A percentile compares a stretch with the other conserved stretches of the same genome.
phyloP scores from a whole-genome alignment of 2,797 vertebrate species.

The Muscicapa comitata region DNA sequence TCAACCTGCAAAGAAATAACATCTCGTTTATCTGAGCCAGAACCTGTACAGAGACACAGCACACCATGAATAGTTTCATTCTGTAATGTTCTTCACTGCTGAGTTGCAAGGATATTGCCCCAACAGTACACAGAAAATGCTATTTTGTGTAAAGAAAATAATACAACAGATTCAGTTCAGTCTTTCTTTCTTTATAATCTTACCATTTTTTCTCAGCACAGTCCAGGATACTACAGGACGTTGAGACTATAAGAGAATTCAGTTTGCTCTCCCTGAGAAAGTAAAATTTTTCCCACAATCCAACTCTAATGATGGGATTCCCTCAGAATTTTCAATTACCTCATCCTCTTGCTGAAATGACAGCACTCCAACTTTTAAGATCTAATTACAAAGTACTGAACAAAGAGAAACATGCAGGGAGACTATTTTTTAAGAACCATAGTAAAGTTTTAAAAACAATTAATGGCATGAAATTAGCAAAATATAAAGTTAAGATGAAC shows the following conservation, averaged over 20 bases:
- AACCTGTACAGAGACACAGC: background rate
- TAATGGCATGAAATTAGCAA: background rate
- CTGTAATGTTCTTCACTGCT: background rate
- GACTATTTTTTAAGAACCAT: background rate
- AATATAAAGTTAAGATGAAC: background rate
- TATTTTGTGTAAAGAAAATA: background rate
- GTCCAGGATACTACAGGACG: background rate
- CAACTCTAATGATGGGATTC: background rate
- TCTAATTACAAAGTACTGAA: background rate
- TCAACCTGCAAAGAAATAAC: slow-evolving; percentile 80
- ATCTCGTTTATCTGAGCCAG: background rate
- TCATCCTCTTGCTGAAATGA: background rate
- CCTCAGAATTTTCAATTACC: background rate
- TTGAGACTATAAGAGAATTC: background rate
- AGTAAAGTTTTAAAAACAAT: background rate
- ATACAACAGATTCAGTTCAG: background rate
- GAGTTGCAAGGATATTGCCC: background rate
- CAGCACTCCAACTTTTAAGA: background rate
- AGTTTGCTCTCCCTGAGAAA: background rate
- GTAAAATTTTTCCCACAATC: background rate
- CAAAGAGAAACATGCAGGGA: background rate
- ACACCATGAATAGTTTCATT: background rate
- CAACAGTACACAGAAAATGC: background rate
- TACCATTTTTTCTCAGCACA: background rate
- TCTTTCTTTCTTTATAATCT: background rate